A percentile compares a stretch with the other conserved stretches of the same genome.
These are phyloP conservation scores for Odontomyia ornata DNA, from an alignment of 2,888 invertebrate species.

Conservation along the genomic window DNA sequence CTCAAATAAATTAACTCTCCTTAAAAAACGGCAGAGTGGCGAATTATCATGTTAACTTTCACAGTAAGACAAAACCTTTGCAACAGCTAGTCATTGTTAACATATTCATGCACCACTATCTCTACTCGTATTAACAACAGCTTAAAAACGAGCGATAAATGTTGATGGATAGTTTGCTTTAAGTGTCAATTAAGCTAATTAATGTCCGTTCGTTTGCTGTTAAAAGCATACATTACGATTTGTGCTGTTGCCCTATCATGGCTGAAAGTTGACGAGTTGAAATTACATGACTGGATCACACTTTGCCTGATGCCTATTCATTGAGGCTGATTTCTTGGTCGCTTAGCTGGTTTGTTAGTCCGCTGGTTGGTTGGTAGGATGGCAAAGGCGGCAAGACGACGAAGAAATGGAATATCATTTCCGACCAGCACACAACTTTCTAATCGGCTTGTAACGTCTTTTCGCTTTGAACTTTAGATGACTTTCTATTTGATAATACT, in stretches of 20 bases:
- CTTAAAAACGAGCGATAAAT: neutral
- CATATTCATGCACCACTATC: neutral
- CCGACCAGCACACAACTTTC: conserved; percentile 25
- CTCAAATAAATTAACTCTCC: too few relatives aligned
- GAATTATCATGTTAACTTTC: neutral
- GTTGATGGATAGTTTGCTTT: neutral
- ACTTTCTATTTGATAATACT: conserved; percentile 32
- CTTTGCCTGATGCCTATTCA: neutral
- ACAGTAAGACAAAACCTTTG: neutral
- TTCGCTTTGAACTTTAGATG: neutral
- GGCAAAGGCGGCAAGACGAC: neutral
- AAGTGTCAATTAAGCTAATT: conserved; percentile 24
- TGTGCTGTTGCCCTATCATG: neutral
- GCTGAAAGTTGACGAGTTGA: neutral
- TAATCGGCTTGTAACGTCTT: conserved; percentile 6
- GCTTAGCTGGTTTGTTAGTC: too few relatives aligned
- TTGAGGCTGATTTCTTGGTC: too few relatives aligned
- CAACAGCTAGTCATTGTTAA: neutral
- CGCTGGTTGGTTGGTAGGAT: neutral
- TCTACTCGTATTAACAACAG: neutral
- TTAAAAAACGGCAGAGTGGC: too few relatives aligned
- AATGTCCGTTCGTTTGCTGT: neutral
- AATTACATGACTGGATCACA: neutral
- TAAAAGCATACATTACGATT: neutral
- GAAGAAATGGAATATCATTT: conserved; percentile 15